A percentile compares a stretch with the other conserved stretches of the same genome.
These are phyloP conservation scores for Ahaetulla prasina DNA, from an alignment of 2,113 vertebrate genomes.

Conservation along the genomic window DNA sequence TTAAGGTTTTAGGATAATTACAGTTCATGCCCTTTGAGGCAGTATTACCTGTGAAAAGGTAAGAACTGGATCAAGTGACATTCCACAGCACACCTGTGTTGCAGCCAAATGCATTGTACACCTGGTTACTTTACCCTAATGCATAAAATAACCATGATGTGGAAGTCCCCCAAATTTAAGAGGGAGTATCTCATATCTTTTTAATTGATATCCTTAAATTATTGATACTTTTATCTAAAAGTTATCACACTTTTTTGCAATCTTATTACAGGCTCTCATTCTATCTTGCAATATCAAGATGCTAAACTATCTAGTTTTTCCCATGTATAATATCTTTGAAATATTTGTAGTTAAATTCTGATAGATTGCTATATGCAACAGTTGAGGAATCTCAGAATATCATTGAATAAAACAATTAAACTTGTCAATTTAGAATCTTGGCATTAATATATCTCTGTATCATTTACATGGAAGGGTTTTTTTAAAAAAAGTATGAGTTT, in stretches of 20 bases:
- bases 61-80: constrained; percentile 66
- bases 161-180: constrained; percentile 48
- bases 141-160: constrained; percentile 58
- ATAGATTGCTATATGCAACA: constrained; percentile 21
- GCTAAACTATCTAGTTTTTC: constrained; percentile 20
- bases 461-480: neutral
- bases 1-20: constrained; percentile 68
- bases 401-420: neutral
- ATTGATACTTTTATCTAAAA: constrained; percentile 48
- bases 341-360: neutral
- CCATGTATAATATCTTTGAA: neutral
- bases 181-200: constrained; percentile 45
- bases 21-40: constrained; percentile 60
- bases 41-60: constrained; percentile 63
- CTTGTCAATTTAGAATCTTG: constrained; percentile 13
- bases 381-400: constrained; percentile 11
- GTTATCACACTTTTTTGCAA: constrained; percentile 24
- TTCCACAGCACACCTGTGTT: constrained; percentile 68
- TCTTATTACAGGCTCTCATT: neutral
- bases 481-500: neutral
- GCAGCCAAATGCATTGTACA: constrained; percentile 52
- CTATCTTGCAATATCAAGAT: neutral
- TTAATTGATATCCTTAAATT: constrained; percentile 56
- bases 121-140: constrained; percentile 61
- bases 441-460: neutral